Evolutionary conservation across 2,888 invertebrate species (phyloP), one percentile per base, ranked within the genome.

Genomic region (Atherix ibis): DNA sequence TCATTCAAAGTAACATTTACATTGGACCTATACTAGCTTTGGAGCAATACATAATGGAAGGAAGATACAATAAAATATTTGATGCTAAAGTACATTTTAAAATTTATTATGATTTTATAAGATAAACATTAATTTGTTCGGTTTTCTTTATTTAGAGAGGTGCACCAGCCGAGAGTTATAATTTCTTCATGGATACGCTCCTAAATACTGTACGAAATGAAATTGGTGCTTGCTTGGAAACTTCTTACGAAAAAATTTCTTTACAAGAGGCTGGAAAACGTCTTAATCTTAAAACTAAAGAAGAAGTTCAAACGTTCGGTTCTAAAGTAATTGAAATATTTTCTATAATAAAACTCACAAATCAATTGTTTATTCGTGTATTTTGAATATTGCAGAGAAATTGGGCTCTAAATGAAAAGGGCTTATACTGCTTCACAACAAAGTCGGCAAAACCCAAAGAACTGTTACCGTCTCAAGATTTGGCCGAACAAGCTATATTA

Each of bases 31-130:
- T 97, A 0, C 69, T 98, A 9, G 87, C 89, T 6, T 70, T 98
- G 51, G 98, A 98, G 52, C 98, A 98, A 58, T 95, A 92, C 58
- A 70, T 98, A 35, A 98, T 98, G 95, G 98, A 98, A 59, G 98
- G 98, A 31, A 89, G 92, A 45, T 98, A 98, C 56, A 97, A 98
- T 57, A 98, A 98, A 64, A 85, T 91, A 36, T 91, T 91, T 54
- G 68, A 88, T 46, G 88, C 88, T 2, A 85, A 88, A 62, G 80
- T n/a, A n/a, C n/a, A n/a, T n/a, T n/a, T 70, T 46, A 32, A 32
- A 6, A 28, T 4, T 15, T 19, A 17, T n/a, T 24, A 18, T 4
- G 5, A 16, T 15, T 29, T 15, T 8, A 8, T 29, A 1, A 19
- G 10, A 12, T 4, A 22, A 19, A 5, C 13, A 2, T 14, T 22